Evolutionary conservation across 2,888 invertebrate species (phyloP), one percentile per base, ranked within the genome.

Genomic region (Bellardia pandia): DNA sequence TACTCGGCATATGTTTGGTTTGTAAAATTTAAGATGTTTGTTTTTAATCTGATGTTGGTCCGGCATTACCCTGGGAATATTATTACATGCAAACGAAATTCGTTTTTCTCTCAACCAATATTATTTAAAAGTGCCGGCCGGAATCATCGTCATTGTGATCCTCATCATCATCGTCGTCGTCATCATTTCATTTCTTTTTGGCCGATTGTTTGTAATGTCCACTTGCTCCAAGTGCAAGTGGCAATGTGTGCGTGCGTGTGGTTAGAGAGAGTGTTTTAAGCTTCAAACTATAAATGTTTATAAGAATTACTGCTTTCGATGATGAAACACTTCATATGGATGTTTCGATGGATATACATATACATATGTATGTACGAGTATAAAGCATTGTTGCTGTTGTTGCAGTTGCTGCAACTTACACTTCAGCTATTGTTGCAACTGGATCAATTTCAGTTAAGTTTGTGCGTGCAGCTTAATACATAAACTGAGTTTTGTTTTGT

Each of bases 391-490:
- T 51, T 72, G 42, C 33, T 66, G 40, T 81, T 40, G 23, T 33
- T 69, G 66, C 45, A 69, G 71, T 45, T 86, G 51, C 37, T 75
- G 51, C n/a, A 33, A 51, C 71, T 51, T 40, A 14, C 8, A 53
- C 62, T 42, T 56, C 7, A 69, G 56, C 56, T 56, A 81, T 69
- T 69, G 78, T 89, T 89, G 90, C 92, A 92, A 92, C 92, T 92
- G 92, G 92, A 92, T 92, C 92, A 92, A 92, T 92, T 92, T 92
- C 91, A 90, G 90, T 90, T 80, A 30, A 89, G 88, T 89, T 83
- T 82, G 8, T 58, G 23, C 1, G 23, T 23, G 23, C 23, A 23
- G 23, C 23, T 23, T 23, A 23, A 23, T 23, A 23, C 1, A 23
- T 23, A 23, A 23, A 23, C 23, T 23, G 23, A 23, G 23, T 74